These are phyloP conservation scores for Dysdera silvatica DNA, from an alignment of 1,140 invertebrate species.

Conservation along the genomic window DNA sequence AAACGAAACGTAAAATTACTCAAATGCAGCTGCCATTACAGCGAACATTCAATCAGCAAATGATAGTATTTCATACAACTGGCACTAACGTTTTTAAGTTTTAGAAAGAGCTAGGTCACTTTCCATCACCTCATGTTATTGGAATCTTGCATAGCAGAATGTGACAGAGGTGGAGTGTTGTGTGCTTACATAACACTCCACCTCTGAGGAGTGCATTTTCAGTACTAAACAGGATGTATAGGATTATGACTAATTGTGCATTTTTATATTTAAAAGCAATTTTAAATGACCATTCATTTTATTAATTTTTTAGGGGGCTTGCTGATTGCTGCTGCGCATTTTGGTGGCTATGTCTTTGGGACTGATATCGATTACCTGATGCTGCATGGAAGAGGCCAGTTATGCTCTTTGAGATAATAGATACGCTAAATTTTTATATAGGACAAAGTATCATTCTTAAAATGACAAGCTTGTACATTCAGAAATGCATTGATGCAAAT, in stretches of 20 bases:
- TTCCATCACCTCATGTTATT: too few species aligned
- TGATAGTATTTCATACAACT: too few species aligned
- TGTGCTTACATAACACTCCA: neutral
- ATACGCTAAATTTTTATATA: neutral
- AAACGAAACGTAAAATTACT: too few species aligned
- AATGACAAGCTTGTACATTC: too few species aligned
- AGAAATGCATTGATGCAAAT: too few species aligned
- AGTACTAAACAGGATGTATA: neutral
- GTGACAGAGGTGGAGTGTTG: neutral
- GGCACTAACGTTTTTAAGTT: too few species aligned
- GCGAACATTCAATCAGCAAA: too few species aligned
- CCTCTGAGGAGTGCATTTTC: neutral
- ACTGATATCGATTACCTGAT: conserved; percentile 90
- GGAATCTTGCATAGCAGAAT: neutral
- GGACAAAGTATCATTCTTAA: neutral
- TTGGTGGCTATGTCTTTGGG: conserved; percentile 81
- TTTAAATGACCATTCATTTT: neutral
- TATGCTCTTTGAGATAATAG: neutral
- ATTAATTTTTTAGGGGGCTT: conserved; percentile 56
- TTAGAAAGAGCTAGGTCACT: too few species aligned
- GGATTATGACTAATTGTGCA: neutral
- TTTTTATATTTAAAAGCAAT: neutral
- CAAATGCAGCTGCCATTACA: too few species aligned
- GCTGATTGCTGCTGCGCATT: conserved; percentile 81
- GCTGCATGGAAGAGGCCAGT: conserved; percentile 62